Percentiles rank a stretch among this genome's conserved stretches.
These are phyloP conservation scores for Platysteira castanea DNA, from an alignment of 2,113 vertebrate genomes.

Conservation along the genomic window DNA sequence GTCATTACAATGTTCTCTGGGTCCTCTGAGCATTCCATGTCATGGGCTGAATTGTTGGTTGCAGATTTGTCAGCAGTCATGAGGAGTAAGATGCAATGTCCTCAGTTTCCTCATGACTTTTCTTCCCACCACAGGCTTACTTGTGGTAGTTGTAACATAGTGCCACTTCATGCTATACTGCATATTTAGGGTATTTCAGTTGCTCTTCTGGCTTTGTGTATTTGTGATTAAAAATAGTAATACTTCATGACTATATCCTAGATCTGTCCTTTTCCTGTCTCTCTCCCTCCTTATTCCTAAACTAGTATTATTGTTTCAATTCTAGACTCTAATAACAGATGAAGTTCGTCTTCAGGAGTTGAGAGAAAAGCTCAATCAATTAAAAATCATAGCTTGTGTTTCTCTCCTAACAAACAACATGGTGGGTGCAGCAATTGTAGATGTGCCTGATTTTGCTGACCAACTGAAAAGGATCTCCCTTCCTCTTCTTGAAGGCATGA, in stretches of 20 bases:
- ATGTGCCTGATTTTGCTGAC: conserved; percentile 77
- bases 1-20: background rate
- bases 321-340: conserved; percentile 87
- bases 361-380: conserved; percentile 79
- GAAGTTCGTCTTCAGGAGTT: conserved; percentile 84
- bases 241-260: background rate
- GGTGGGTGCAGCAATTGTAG: conserved; percentile 76
- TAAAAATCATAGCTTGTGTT: conserved; percentile 82
- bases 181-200: background rate
- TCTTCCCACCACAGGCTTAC: background rate
- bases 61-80: background rate
- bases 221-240: background rate
- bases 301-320: background rate
- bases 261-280: background rate
- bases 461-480: conserved; percentile 82
- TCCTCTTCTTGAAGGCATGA: conserved; percentile 88
- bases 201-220: background rate
- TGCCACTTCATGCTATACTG: background rate
- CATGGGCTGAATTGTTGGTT: background rate
- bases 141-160: background rate
- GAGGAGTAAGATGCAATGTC: background rate
- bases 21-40: background rate
- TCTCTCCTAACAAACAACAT: conserved; percentile 86
- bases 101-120: background rate
- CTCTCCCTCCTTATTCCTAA: background rate